Conservation (phyloP, 2,113 vertebrate species). For the Halichoerus grypus region DNA sequence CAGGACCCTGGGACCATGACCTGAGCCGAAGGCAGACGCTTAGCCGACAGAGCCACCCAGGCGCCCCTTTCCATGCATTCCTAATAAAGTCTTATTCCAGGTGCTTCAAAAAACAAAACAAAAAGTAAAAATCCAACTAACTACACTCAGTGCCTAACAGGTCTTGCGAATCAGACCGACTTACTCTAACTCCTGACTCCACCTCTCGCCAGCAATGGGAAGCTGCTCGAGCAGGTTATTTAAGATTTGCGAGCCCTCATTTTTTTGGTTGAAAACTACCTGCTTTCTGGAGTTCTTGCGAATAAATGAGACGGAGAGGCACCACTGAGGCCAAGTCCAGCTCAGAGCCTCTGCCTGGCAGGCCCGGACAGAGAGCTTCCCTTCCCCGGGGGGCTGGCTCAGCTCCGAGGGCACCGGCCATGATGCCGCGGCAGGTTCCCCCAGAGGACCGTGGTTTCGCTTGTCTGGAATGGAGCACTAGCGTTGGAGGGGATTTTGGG, state of each 20-base stretch:
- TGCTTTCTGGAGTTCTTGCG: not conserved
- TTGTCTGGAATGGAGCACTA: not conserved
- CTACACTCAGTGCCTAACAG: not conserved
- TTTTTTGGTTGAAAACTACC: not conserved
- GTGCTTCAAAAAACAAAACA: not conserved
- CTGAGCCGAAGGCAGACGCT: too few relatives aligned
- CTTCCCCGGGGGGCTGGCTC: not conserved
- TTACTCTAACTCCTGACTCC: not conserved
- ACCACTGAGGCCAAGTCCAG: not conserved
- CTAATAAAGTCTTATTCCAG: not conserved
- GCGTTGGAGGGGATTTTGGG: not conserved
- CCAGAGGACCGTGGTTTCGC: not conserved
- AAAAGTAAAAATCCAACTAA: not conserved
- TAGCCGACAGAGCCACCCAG: too few relatives aligned
- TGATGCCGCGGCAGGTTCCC: not conserved
- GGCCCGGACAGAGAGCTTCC: accelerated
- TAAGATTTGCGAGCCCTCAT: not conserved
- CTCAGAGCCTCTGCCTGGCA: accelerated
- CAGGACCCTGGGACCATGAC: too few relatives aligned
- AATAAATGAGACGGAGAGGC: not conserved
- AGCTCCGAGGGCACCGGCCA: not conserved
- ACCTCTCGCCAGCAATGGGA: not conserved
- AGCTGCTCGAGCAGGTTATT: not conserved
- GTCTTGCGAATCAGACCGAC: not conserved
- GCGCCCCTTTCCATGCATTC: too few relatives aligned